These are phyloP conservation scores for Malacosoma neustria DNA, from an alignment of 2,888 invertebrate species.

Conservation along the genomic window DNA sequence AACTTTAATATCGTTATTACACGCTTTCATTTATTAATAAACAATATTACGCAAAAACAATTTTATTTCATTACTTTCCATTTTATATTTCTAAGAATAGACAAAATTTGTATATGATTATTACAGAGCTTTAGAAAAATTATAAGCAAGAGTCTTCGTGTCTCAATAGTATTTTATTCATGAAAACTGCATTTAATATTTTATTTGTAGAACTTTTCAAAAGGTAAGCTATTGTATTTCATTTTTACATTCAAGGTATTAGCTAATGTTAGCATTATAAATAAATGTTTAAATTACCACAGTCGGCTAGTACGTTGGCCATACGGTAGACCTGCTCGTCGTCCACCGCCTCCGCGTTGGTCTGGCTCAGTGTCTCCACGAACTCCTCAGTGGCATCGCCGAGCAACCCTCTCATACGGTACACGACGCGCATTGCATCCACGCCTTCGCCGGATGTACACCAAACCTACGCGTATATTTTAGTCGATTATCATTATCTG, in stretches of 20 bases:
- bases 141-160: too few relatives aligned
- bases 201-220: too few relatives aligned
- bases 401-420: conserved; percentile 96
- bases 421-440: conserved; percentile 97
- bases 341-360: conserved; percentile 89
- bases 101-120: too few relatives aligned
- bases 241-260: too few relatives aligned
- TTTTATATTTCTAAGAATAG: too few relatives aligned
- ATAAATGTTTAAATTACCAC: conserved; percentile 34
- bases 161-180: too few relatives aligned
- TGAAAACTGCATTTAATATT: too few relatives aligned
- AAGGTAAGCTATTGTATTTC: too few relatives aligned
- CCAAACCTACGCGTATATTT: conserved; percentile 79
- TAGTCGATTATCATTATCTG: background rate
- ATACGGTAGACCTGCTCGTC: conserved; percentile 92
- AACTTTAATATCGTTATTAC: background rate
- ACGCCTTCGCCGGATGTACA: conserved; percentile 91
- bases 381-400: conserved; percentile 99
- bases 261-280: background rate
- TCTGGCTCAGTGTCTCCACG: conserved; percentile 92
- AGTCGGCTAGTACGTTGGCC: conserved; percentile 67
- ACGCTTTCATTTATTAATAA: too few relatives aligned
- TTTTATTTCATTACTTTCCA: too few relatives aligned
- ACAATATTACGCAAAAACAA: too few relatives aligned
- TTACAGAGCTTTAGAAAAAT: too few relatives aligned